These are phyloP conservation scores for Melierax canorus DNA, from an alignment of 2,113 vertebrate species.

Conservation along the genomic window DNA sequence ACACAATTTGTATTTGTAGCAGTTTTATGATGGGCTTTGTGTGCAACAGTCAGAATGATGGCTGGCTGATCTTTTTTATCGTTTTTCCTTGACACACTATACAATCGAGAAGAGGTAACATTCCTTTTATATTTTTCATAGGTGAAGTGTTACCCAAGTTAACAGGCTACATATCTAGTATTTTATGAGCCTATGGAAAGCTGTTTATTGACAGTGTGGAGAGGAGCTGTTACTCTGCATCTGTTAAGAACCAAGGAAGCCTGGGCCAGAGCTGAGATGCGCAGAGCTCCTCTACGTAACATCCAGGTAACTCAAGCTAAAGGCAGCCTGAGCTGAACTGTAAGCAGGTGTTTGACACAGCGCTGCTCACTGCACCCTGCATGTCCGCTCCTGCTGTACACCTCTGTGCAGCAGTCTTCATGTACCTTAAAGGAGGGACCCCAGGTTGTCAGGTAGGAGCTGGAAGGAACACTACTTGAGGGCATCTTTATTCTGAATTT, in stretches of 20 bases:
- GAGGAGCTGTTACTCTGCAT: not conserved
- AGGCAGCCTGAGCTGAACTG: not conserved
- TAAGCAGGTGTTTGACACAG: not conserved
- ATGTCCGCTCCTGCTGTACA: not conserved
- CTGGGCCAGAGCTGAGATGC: not conserved
- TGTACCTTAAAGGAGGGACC: not conserved
- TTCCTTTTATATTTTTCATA: not conserved
- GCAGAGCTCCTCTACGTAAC: not conserved
- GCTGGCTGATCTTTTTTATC: not conserved
- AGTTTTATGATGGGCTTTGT: not conserved
- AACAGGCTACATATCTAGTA: not conserved
- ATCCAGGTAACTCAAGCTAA: not conserved
- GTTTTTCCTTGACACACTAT: not conserved
- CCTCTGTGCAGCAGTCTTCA: not conserved
- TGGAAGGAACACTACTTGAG: not conserved
- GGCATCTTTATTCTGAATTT: not conserved
- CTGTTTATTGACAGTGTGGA: not conserved
- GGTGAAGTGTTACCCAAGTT: not conserved
- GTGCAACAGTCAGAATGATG: not conserved
- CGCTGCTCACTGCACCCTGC: accelerated
- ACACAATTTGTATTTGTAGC: not conserved
- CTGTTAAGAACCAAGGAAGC: not conserved
- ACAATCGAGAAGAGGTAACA: not conserved
- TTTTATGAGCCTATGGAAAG: not conserved
- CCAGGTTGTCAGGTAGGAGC: too few relatives aligned